Conservation (phyloP, 1,140 invertebrate genomes). For the Trachelipus rathkii region DNA sequence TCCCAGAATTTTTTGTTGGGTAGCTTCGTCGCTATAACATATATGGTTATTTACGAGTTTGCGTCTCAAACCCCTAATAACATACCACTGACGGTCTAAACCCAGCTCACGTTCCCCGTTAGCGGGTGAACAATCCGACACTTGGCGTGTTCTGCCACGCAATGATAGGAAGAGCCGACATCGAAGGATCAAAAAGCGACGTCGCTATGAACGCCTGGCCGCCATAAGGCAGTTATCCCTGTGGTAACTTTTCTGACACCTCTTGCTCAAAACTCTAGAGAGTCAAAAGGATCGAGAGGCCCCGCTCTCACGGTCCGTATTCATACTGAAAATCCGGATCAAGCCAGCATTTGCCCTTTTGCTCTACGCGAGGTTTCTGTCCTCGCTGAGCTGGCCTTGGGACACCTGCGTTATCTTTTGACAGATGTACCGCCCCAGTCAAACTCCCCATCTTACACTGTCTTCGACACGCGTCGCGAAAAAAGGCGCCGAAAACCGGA, state of each 20-base stretch:
- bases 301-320: slow-evolving; percentile 52
- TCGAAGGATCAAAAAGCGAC: slow-evolving; percentile 78
- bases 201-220: slow-evolving; percentile 77
- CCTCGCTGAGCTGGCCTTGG: slow-evolving; percentile 75
- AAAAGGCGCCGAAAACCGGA: too few species aligned
- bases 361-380: slow-evolving; percentile 77
- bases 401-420: slow-evolving; percentile 81
- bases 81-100: slow-evolving; percentile 74
- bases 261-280: slow-evolving; percentile 66
- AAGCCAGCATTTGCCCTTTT: slow-evolving; percentile 78
- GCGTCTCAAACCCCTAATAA: too few species aligned
- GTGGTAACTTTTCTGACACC: slow-evolving; percentile 78
- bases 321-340: slow-evolving; percentile 69
- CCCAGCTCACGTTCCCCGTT: slow-evolving; percentile 71
- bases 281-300: slow-evolving; percentile 55
- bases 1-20: too few species aligned
- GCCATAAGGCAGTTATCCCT: slow-evolving; percentile 79
- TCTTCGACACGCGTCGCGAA: too few species aligned
- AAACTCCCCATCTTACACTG: too few species aligned
- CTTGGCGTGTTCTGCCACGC: slow-evolving; percentile 56
- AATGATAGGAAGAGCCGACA: slow-evolving; percentile 82
- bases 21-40: too few species aligned
- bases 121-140: slow-evolving; percentile 74
- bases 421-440: slow-evolving; percentile 76
- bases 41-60: too few species aligned